A percentile compares a stretch with the other conserved stretches of the same genome.
These are phyloP conservation scores for Caradrina kadenii DNA, from an alignment of 2,888 invertebrate genomes.

Conservation along the genomic window DNA sequence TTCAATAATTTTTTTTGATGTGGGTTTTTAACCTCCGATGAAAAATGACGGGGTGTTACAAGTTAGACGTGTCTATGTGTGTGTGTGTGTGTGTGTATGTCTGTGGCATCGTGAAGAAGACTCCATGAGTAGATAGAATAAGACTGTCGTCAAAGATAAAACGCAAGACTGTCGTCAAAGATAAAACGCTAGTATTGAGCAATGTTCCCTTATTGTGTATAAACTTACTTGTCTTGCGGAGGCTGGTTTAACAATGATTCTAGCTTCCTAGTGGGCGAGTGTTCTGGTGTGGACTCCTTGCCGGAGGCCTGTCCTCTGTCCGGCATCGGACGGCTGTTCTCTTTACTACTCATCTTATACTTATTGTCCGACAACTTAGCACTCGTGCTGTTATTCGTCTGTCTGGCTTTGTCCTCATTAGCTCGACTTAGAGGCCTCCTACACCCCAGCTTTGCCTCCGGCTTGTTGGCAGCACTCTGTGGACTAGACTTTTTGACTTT, in stretches of 20 bases:
- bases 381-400: constrained; percentile 69
- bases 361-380: constrained; percentile 72
- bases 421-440: constrained; percentile 80
- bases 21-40: too few species aligned
- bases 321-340: constrained; percentile 78
- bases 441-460: constrained; percentile 57
- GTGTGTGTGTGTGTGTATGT: too few species aligned
- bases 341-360: constrained; percentile 77
- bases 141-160: too few species aligned
- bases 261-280: constrained; percentile 87
- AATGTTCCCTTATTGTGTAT: too few species aligned
- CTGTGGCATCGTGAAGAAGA: too few species aligned
- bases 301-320: constrained; percentile 91
- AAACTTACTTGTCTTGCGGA: constrained; percentile 78
- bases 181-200: too few species aligned
- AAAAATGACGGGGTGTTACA: too few species aligned
- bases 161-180: too few species aligned
- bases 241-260: constrained; percentile 66
- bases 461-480: constrained; percentile 69
- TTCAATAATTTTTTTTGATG: too few species aligned
- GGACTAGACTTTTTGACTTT: constrained; percentile 90
- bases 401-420: constrained; percentile 79
- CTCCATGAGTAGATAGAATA: too few species aligned
- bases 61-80: too few species aligned
- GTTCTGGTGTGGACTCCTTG: constrained; percentile 92